Percentiles rank a stretch among this genome's conserved stretches.
Evolutionary conservation across 2,888 invertebrate species (phyloP).

Genomic region (Pollenia angustigena): DNA sequence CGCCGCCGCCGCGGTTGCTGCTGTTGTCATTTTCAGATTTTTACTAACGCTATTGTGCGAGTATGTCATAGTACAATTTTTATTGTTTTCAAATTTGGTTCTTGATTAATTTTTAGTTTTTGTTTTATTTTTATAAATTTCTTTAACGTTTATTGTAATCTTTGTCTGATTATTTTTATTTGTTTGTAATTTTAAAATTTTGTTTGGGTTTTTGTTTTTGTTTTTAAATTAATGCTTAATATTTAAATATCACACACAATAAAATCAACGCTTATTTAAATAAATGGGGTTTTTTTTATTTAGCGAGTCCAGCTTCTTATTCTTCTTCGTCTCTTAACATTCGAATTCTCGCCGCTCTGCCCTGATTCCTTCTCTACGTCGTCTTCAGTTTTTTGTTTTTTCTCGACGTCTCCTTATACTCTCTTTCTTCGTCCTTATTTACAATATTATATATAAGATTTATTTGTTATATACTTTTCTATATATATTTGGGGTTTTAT

Average conservation of each 20-base stretch:
- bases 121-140: slow-evolving; percentile 62
- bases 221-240: slow-evolving; percentile 82
- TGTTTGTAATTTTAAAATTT: slow-evolving; percentile 72
- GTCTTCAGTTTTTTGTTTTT: slow-evolving; percentile 26
- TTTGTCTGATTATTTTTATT: slow-evolving; percentile 70
- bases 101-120: slow-evolving; percentile 51
- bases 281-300: slow-evolving; percentile 71
- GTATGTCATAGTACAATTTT: slow-evolving; percentile 82
- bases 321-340: slow-evolving; percentile 37
- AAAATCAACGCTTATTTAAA: slow-evolving; percentile 81
- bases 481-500: slow-evolving; percentile 78
- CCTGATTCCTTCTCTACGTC: slow-evolving; percentile 50
- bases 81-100: slow-evolving; percentile 61
- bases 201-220: slow-evolving; percentile 75
- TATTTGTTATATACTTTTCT: slow-evolving; percentile 76
- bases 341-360: slow-evolving; percentile 36
- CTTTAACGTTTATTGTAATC: slow-evolving; percentile 45
- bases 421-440: slow-evolving; percentile 74
- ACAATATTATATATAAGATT: slow-evolving; percentile 75
- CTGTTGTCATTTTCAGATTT: slow-evolving; percentile 83
- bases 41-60: slow-evolving; percentile 84
- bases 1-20: slow-evolving; percentile 78
- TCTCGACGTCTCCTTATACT: slow-evolving; percentile 68
- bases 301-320: slow-evolving; percentile 57
- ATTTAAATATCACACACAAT: slow-evolving; percentile 84